Evolutionary conservation across 2,113 vertebrate genomes (phyloP), one percentile per base, ranked within the genome.

Genomic region (Rostratula benghalensis): DNA sequence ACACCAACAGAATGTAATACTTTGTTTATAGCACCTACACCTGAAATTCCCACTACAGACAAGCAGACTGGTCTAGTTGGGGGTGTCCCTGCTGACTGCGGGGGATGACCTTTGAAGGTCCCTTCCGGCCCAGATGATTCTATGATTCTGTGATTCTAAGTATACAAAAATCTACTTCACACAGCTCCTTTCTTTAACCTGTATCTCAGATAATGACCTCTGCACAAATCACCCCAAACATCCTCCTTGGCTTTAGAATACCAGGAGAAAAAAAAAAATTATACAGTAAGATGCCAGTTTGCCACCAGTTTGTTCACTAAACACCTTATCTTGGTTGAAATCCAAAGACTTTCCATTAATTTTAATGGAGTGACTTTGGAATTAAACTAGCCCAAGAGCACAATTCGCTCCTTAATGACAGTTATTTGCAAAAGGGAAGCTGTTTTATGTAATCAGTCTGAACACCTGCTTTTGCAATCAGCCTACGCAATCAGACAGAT

Each of bases 391-490:
- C 57, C 63, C 51, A 35, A 91, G 57, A 82, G 76, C 64, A 83
- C 35, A 83, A 86, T 89, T 94, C 1, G 0, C 18, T 41, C n/a
- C 50, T 80, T 92, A 93, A 93, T 83, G 88, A 83, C 84, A 90
- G 79, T 77, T 94, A 95, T 89, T 92, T 94, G 46, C 85, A 90
- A 65, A 94, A 88, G 75, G 75, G 71, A 96, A 88, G 68, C 50
- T 61, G 83, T 22, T 96, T 77, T 50, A 70, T 25, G 71, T 70
- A 95, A 96, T 88, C 71, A 88, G 25, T 43, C 51, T 48, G 51
- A 96, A 76, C 79, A 92, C 71, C 85, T 93, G 90, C 64, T 88
- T 95, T 88, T 90, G 60, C 91, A 96, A 93, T 95, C 96, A 94
- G 85, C 63, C 71, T 65, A 33, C 59, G 71, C 64, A 93, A 94